Percentiles rank a stretch among this genome's conserved stretches.
phyloP scores from a whole-genome alignment of 2,113 vertebrate genomes.

The Upupa epops region DNA sequence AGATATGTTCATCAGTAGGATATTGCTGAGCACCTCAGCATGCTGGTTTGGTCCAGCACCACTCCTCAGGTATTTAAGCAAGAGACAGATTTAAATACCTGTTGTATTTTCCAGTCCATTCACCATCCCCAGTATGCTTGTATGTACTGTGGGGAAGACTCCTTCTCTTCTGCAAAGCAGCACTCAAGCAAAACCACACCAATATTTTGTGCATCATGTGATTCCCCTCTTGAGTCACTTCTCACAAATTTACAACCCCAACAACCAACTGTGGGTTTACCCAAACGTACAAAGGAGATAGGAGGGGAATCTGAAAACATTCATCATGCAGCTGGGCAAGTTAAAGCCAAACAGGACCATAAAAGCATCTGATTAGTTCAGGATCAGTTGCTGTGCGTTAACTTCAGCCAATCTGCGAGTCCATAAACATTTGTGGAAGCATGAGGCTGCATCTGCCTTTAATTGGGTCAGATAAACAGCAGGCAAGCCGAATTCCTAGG shows the following conservation, averaged over 20 bases:
- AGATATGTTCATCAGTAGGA: background rate
- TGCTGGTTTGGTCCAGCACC: fast-evolving
- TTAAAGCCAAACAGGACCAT: background rate
- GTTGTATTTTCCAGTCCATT: background rate
- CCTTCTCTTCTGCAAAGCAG: background rate
- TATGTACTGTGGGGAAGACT: background rate
- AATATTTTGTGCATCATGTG: background rate
- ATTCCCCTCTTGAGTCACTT: background rate
- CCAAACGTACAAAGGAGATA: background rate
- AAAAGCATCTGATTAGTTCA: background rate
- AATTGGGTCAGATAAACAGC: constrained; percentile 25
- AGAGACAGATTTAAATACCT: background rate
- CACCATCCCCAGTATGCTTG: background rate
- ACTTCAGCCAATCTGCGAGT: constrained; percentile 5
- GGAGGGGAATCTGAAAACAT: background rate
- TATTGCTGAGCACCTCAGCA: background rate
- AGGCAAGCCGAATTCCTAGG: constrained; percentile 43
- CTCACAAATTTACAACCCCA: too few species aligned
- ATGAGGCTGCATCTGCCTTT: constrained; percentile 49
- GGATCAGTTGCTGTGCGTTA: background rate
- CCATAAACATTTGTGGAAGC: background rate
- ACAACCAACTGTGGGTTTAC: too few species aligned
- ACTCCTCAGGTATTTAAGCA: background rate
- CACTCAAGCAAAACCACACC: background rate
- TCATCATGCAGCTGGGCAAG: background rate